These are phyloP conservation scores for Aethina tumida DNA, from an alignment of 1,140 invertebrate genomes.

Conservation along the genomic window DNA sequence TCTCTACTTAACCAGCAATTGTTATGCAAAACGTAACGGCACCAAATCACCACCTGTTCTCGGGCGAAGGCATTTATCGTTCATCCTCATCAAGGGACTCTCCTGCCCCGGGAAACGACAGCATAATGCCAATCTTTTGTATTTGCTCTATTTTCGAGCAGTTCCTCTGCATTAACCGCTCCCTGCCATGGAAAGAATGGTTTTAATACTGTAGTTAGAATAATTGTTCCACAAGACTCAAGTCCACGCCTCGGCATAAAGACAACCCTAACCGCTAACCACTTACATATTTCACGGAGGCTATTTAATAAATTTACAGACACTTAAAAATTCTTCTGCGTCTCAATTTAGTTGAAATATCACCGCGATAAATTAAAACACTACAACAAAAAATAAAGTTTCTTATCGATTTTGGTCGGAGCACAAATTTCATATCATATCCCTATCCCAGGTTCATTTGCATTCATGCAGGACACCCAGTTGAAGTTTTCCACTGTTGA, in stretches of 20 bases:
- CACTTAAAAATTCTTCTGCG: no score
- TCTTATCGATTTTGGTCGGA: no score
- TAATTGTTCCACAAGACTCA: conserved; percentile 36
- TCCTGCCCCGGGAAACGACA: conserved; percentile 29
- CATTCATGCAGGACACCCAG: no score
- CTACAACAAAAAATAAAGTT: no score
- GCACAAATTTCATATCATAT: no score
- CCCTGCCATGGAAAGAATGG: conserved; percentile 36
- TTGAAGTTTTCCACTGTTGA: no score
- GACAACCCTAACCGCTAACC: conserved; percentile 15
- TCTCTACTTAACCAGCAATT: conserved; percentile 33
- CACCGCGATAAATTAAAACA: no score
- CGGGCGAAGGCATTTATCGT: conserved; percentile 28
- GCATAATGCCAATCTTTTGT: conserved; percentile 35
- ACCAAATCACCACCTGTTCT: conserved; percentile 34
- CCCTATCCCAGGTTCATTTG: no score
- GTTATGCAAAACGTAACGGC: conserved; percentile 35
- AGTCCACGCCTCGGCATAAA: conserved; percentile 29
- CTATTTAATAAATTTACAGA: no score
- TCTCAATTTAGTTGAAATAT: no score
- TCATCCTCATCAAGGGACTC: conserved; percentile 35
- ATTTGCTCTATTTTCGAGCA: conserved; percentile 33
- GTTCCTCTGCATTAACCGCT: conserved; percentile 27
- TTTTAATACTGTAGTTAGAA: conserved; percentile 36
- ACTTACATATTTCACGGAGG: no score